Conservation (phyloP, 2,113 vertebrate genomes). For the Gymnogyps californianus region DNA sequence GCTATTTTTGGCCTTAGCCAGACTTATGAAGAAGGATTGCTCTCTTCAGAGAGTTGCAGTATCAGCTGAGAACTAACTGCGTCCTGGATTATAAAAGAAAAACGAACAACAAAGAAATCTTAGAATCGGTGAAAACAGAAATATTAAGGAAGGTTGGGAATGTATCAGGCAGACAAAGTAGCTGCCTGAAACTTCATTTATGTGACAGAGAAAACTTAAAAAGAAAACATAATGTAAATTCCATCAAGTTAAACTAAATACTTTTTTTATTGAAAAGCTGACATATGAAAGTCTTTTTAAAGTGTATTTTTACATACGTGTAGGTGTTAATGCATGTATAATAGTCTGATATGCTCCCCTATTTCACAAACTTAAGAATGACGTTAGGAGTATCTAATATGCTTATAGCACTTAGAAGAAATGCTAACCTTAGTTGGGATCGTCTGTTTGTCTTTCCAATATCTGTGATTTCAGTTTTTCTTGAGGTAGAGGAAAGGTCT, state of each 20-base stretch:
- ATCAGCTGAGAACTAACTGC: conserved; percentile 45
- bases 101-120: neutral
- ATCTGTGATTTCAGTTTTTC: neutral
- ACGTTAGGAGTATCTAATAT: neutral
- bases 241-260: neutral
- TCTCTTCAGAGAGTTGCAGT: conserved; percentile 39
- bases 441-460: neutral
- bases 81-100: conserved; percentile 28
- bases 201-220: neutral
- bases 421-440: neutral
- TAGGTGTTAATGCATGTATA: neutral
- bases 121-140: neutral
- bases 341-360: neutral
- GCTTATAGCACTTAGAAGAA: neutral
- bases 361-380: neutral
- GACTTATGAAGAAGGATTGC: conserved; percentile 32
- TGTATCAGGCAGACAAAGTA: neutral
- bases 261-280: conserved; percentile 1
- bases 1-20: conserved; percentile 45
- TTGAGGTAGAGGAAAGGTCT: neutral
- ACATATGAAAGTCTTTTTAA: neutral
- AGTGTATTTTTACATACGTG: neutral
- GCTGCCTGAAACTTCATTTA: neutral
- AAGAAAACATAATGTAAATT: neutral
- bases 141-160: neutral